Base-by-base conservation (phyloP, 2,888 invertebrate species). In the Patella pellucida region DNA sequence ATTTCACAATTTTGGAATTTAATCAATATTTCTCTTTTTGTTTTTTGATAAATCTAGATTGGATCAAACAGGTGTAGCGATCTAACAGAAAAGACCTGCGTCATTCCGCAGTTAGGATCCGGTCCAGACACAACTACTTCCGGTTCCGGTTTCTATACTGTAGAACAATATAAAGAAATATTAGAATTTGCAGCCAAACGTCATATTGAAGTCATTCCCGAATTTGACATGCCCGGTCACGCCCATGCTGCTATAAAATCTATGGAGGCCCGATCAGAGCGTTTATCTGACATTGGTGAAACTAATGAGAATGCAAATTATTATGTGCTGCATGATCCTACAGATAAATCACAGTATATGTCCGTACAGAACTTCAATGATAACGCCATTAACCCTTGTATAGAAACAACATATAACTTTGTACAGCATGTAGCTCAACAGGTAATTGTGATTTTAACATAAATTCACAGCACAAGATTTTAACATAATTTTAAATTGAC, bases 181-280 rank as follows among this genome's bases (percentile, higher is more conserved):
- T 77, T 88, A 9, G 69, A 68, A 14, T 83, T 81, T 71, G 87
- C 87, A 12, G 70, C 74, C 11, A 75, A 78, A 0, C 82, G 84
- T 14, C 83, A 86, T 76, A 85, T 88, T 62, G 81, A 83, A 73
- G 83, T 89, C 23, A 86, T 89, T 74, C 88, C 89, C 7, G 89
- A 89, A 81, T 81, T 89, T 62, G 88, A 89, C 77, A 83, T 83
- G 79, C 88, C 87, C 0, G 86, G 88, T 16, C 87, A 88, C 75
- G 78, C 85, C 11, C 81, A 81, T 12, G 85, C 89, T 5, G 85
- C 88, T n/a, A 84, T 89, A 73, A 82, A 81, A n/a, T 76, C 85
- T 11, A 85, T 86, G 86, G 77, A 75, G 15, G 73, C 78, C 9
- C 74, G 84, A 3, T 76, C 78, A 2, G 50, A 69, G 3, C 72